A percentile compares a stretch with the other conserved stretches of the same genome.
Conservation (phyloP, 2,113 vertebrate species). For the Pandion haliaetus region DNA sequence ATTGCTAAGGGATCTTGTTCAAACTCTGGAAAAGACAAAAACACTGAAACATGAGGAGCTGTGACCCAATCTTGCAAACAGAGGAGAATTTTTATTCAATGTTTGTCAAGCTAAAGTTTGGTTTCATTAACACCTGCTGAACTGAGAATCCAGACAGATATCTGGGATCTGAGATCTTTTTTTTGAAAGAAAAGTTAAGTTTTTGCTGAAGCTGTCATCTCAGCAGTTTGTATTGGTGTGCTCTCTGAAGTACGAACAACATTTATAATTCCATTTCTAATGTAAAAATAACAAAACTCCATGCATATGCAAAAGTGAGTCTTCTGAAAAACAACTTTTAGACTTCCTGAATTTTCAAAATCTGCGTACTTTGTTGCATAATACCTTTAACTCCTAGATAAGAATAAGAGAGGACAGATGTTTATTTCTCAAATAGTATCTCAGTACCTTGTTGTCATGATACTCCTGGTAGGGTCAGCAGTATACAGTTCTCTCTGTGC, state of each 20-base stretch:
- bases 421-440: conserved; percentile 21
- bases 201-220: neutral
- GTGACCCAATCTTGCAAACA: neutral
- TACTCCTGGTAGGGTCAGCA: neutral
- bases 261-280: neutral
- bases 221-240: neutral
- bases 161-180: neutral
- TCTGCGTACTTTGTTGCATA: neutral
- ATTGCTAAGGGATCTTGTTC: neutral
- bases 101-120: neutral
- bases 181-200: neutral
- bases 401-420: neutral
- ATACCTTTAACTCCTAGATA: neutral
- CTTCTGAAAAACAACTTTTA: neutral
- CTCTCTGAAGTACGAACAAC: neutral
- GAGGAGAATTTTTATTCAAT: neutral
- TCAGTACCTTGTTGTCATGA: neutral
- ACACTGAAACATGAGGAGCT: neutral
- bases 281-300: neutral
- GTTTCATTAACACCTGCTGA: neutral
- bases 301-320: neutral
- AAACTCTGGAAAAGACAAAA: neutral
- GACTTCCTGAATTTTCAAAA: neutral
- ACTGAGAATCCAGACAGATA: neutral
- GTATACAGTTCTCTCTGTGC: neutral